These are phyloP conservation scores for Euclidia mi DNA, from an alignment of 2,888 invertebrate species.

Conservation along the genomic window DNA sequence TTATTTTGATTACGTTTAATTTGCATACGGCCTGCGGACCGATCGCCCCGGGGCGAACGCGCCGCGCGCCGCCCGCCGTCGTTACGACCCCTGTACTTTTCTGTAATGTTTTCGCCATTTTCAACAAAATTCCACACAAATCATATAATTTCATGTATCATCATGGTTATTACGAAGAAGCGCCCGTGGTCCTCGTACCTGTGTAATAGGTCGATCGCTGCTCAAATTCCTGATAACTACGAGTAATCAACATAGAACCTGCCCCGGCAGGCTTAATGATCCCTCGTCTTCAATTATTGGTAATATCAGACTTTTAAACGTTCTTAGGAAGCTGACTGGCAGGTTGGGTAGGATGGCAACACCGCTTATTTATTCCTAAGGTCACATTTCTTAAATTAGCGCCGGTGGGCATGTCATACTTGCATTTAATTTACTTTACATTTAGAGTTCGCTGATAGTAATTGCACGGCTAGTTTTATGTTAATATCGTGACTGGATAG, in stretches of 20 bases:
- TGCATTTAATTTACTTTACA: too few relatives aligned
- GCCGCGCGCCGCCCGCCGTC: slow-evolving; percentile 78
- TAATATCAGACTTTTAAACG: slow-evolving; percentile 87
- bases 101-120: slow-evolving; percentile 90
- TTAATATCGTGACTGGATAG: slow-evolving; percentile 3
- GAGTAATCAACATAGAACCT: slow-evolving; percentile 87
- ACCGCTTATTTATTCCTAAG: slow-evolving; percentile 68
- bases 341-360: slow-evolving; percentile 61
- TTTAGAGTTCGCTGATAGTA: background rate
- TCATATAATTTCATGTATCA: slow-evolving; percentile 89
- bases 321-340: slow-evolving; percentile 85
- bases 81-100: slow-evolving; percentile 88
- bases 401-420: slow-evolving; percentile 38
- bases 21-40: slow-evolving; percentile 85
- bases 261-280: slow-evolving; percentile 84
- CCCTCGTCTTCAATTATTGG: slow-evolving; percentile 86
- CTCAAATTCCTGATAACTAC: slow-evolving; percentile 89
- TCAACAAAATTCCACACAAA: slow-evolving; percentile 90
- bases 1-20: slow-evolving; percentile 90
- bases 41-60: slow-evolving; percentile 73
- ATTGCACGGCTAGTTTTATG: background rate
- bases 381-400: slow-evolving; percentile 64
- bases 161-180: slow-evolving; percentile 89
- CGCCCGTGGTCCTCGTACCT: slow-evolving; percentile 82
- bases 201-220: slow-evolving; percentile 83